A percentile compares a stretch with the other conserved stretches of the same genome.
Conservation (phyloP, 2,888 invertebrate genomes). For the Apotomis betuletana region DNA sequence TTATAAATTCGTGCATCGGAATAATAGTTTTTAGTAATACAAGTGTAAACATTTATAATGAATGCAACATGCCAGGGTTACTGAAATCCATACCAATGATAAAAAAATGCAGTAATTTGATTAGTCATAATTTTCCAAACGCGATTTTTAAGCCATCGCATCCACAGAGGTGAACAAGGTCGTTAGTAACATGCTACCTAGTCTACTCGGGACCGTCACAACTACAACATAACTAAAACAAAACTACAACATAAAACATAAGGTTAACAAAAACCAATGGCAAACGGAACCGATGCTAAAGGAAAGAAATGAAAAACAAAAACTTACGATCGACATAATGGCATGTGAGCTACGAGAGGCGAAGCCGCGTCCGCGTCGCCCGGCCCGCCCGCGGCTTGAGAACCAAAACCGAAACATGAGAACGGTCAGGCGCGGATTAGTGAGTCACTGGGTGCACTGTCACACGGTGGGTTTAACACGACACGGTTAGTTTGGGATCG, state of each 20-base stretch:
- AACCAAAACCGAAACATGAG: constrained; percentile 55
- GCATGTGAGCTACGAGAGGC: constrained; percentile 64
- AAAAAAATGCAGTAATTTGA: not conserved
- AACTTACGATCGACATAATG: constrained; percentile 83
- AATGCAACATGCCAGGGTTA: constrained; percentile 35
- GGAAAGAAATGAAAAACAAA: constrained; percentile 56
- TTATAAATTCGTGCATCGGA: constrained; percentile 15
- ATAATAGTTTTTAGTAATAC: not conserved
- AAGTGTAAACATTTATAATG: constrained; percentile 12
- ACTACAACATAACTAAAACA: constrained; percentile 51
- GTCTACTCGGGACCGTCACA: constrained; percentile 52
- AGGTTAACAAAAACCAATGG: constrained; percentile 16
- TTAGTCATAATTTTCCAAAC: not conserved
- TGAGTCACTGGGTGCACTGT: constrained; percentile 62
- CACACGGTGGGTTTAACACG: constrained; percentile 65
- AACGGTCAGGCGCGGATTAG: constrained; percentile 49
- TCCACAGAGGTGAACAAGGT: constrained; percentile 14
- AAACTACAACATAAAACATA: constrained; percentile 46
- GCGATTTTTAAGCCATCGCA: constrained; percentile 22
- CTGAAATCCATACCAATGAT: constrained; percentile 12
- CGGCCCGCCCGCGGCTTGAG: constrained; percentile 51
- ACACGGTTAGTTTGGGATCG: constrained; percentile 42
- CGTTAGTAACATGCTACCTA: constrained; percentile 37
- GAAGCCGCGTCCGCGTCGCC: constrained; percentile 44
- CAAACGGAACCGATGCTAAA: constrained; percentile 49